phyloP scores from a whole-genome alignment of 2,113 vertebrate species.

The Syngnathus typhle region DNA sequence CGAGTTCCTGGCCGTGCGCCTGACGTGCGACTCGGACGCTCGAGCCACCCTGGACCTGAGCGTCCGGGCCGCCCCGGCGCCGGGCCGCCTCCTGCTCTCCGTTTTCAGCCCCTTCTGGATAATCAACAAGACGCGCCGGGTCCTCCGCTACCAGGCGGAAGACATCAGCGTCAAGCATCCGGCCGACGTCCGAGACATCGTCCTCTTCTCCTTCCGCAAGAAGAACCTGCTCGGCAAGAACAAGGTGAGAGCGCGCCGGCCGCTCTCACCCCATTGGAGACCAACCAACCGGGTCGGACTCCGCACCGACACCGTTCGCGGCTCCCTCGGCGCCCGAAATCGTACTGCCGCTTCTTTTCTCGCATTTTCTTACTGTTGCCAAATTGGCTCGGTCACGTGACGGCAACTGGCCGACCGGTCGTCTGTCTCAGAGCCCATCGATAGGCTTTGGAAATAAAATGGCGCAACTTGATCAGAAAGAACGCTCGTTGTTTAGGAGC shows the following conservation, averaged over 20 bases:
- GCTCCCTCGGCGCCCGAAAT: no score
- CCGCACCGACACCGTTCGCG: no score
- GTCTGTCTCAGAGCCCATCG: no score
- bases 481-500: no score
- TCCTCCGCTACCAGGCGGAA: constrained; percentile 90
- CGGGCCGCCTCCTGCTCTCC: constrained; percentile 73
- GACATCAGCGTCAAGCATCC: constrained; percentile 85
- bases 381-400: no score
- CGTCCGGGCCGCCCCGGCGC: constrained; percentile 63
- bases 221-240: constrained; percentile 93
- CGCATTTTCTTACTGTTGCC: no score
- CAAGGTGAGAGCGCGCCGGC: constrained; percentile 73
- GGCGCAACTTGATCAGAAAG: no score
- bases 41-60: constrained; percentile 72
- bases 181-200: constrained; percentile 81
- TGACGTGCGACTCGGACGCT: constrained; percentile 65
- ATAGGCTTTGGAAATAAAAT: no score
- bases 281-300: no score
- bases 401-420: no score
- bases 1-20: constrained; percentile 79
- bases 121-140: constrained; percentile 90
- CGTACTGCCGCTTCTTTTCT: no score
- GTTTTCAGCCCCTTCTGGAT: constrained; percentile 95
- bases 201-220: constrained; percentile 93
- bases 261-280: background rate